Percentiles rank a stretch among this genome's conserved stretches.
phyloP scores from a whole-genome alignment of 2,797 vertebrate species.

The Simalia tracyae region DNA sequence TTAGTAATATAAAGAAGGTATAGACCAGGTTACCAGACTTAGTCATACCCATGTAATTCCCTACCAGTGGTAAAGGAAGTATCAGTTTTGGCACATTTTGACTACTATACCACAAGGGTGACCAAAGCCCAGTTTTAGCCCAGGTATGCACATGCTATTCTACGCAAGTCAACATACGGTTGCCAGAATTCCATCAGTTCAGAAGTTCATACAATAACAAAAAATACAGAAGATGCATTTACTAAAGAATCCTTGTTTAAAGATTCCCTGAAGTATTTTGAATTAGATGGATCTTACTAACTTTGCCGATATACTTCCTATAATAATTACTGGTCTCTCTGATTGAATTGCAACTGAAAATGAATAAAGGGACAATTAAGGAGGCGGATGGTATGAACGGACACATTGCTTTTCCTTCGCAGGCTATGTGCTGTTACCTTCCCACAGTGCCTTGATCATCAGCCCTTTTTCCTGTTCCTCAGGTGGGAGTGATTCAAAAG shows the following conservation, averaged over 20 bases:
- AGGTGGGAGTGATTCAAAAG: background rate
- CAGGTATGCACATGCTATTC: background rate
- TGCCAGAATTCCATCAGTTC: background rate
- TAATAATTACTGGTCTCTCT: slow-evolving; percentile 27
- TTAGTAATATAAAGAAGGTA: background rate
- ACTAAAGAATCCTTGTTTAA: slow-evolving; percentile 9
- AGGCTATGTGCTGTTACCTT: background rate
- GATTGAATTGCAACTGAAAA: slow-evolving; percentile 13
- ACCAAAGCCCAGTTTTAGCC: background rate
- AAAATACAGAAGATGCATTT: background rate
- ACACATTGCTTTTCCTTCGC: background rate
- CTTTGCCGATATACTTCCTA: slow-evolving; percentile 19
- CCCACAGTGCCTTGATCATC: background rate
- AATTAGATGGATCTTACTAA: slow-evolving; percentile 8
- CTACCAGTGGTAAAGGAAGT: no score
- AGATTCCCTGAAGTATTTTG: slow-evolving; percentile 13
- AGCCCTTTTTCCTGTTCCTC: background rate
- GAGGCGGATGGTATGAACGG: slow-evolving; percentile 16
- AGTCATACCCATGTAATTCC: no score
- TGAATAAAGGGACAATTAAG: slow-evolving; percentile 28
- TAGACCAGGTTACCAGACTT: background rate
- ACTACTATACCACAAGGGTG: background rate
- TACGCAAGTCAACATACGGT: background rate
- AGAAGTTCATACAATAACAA: background rate
- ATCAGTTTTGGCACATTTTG: background rate